Evolutionary conservation across 1,140 invertebrate genomes (phyloP), one percentile per base, ranked within the genome.

Genomic region (Panagrolaimus sp.): DNA sequence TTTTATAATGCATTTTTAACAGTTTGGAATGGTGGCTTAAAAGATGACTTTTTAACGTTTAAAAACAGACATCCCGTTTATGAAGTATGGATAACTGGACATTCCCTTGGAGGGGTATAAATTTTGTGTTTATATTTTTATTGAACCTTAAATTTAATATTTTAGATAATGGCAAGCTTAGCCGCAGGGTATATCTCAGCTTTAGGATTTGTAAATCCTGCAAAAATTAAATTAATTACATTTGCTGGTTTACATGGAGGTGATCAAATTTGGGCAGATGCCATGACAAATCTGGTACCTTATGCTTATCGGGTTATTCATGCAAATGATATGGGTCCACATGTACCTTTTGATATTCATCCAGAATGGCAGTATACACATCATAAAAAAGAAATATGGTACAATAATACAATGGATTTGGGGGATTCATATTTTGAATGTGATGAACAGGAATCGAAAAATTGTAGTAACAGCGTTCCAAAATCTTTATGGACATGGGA

Each of bases 211-310:
- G 48, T 24, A 5, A 14, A 52, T 15, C 10, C 48, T 7, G 26
- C 7, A 1, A n/a, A 52, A 24, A 52, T 52, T 9, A 52, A 52
- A 14, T 24, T 52, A 21, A 0, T 52, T 24, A 52, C 8, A 4
- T 52, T 52, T 52, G 48, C 48, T 15, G 48, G 48, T 52, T 24
- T 24, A 21, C 48, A 24, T 52, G 48, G 48, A 21, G 48, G 48
- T 15, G 48, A 52, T 10, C 17, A 52, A 52, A 1, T 14, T 0
- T 52, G 1, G 2, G 48, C 48, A 5, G 48, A 52, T 10, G 26
- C n/a, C 4, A 8, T 52, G 1, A 8, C 48, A 52, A 24, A 9
- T 8, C 14, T 52, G 7, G 48, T 52, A 24, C 48, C 48, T 8
- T 52, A 7, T 8, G 7, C 48, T 8, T 52, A 52, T 52, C 48